Base-by-base conservation (phyloP, 2,797 vertebrate genomes). In the Phrynocephalus forsythii region DNA sequence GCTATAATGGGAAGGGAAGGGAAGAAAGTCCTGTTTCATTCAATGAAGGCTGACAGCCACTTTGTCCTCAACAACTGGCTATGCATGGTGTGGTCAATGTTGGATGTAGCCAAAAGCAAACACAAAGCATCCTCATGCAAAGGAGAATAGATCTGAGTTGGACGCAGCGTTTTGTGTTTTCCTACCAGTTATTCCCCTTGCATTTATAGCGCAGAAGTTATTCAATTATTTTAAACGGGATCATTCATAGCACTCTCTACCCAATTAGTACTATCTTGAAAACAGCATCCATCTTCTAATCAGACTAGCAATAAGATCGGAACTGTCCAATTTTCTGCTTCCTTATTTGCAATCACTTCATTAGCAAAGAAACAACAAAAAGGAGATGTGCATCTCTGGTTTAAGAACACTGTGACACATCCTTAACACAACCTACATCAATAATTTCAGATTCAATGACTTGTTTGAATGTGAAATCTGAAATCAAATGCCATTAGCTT, bases 321-420 rank as follows among this genome's bases (percentile, higher is more conserved):
- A 20, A 92, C 89, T 83, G n/a, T 68, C 73, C 88, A 84, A 88
- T 91, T 93, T 93, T 93, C 91, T 87, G 71, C 90, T 90, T 83
- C 48, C 44, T 89, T 93, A 91, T 94, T 94, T 93, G 91, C 50
- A 84, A 75, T 28, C n/a, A 16, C 82, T 60, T 66, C 92, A 78
- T 87, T 84, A 71, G 75, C 38, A 82, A 68, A 75, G 84, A 77
- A 6, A 87, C 71, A 91, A 92, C 30, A 81, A 91, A 92, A 63
- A 81, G 92, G 91, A 79, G 20, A 76, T 6, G 28, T 15, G 5
- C 13, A 60, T 84, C 86, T 93, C 52, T 91, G 86, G 86, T 66
- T 84, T 87, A 84, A 52, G 92, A 94, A 93, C 94, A 92, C 91
- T 93, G 89, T 92, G 90, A 92, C 85, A 91, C 79, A 50, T 73